Evolutionary conservation across 2,888 invertebrate genomes (phyloP).

Genomic region (Nomada ferruginata): DNA sequence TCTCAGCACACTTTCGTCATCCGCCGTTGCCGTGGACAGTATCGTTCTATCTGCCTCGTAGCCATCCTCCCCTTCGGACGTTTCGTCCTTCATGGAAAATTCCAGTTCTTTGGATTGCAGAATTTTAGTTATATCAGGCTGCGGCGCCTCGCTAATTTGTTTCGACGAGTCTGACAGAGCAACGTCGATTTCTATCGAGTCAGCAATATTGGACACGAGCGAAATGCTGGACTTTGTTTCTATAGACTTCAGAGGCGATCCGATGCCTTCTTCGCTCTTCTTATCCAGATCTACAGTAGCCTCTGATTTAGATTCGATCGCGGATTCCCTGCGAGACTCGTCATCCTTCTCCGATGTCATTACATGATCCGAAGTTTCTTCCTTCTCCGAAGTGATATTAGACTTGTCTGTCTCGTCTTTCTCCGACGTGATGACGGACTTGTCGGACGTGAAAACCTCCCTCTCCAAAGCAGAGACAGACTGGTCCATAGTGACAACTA

Average conservation of each 20-base stretch:
- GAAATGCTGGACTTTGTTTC: conserved; percentile 68
- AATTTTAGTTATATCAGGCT: conserved; percentile 77
- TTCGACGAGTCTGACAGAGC: conserved; percentile 86
- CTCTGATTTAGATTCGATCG: conserved; percentile 71
- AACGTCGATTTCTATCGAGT: conserved; percentile 86
- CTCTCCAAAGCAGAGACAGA: background rate
- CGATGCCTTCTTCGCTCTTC: conserved; percentile 69
- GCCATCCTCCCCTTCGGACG: conserved; percentile 85
- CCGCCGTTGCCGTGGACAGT: conserved; percentile 80
- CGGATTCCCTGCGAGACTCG: conserved; percentile 65
- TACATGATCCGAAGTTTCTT: conserved; percentile 70
- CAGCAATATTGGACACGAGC: conserved; percentile 85
- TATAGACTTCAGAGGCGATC: conserved; percentile 46
- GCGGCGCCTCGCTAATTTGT: conserved; percentile 84
- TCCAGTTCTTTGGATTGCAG: conserved; percentile 51
- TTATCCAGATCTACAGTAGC: background rate
- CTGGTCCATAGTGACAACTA: background rate
- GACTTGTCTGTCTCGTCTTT: conserved; percentile 68
- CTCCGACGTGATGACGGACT: conserved; percentile 36
- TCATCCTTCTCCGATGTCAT: conserved; percentile 62
- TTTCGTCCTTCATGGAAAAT: conserved; percentile 79
- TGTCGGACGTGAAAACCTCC: conserved; percentile 63
- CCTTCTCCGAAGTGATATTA: conserved; percentile 67
- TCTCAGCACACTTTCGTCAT: conserved; percentile 79
- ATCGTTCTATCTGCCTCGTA: conserved; percentile 90